These are phyloP conservation scores for Notodonta ziczac DNA, from an alignment of 2,888 invertebrate genomes.

Conservation along the genomic window DNA sequence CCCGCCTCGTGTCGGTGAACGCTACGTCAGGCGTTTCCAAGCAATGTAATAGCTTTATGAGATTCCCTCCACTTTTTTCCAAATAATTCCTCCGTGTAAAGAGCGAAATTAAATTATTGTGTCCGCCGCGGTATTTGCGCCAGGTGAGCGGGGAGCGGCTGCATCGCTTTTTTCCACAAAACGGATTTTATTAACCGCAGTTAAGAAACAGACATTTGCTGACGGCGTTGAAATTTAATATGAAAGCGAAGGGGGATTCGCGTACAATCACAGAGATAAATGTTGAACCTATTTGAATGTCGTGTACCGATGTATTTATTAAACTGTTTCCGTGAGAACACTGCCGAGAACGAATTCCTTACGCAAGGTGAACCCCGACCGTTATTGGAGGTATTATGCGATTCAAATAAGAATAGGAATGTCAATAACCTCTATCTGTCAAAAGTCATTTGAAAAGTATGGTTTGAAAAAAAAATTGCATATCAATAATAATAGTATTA, in stretches of 20 bases:
- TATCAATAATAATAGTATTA: no score
- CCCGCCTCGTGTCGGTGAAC: conserved; percentile 53
- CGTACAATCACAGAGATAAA: no score
- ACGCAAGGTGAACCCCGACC: conserved; percentile 25
- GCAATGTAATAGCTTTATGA: conserved; percentile 70
- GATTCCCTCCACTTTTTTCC: conserved; percentile 65
- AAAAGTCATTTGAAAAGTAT: no score
- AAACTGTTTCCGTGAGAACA: no score
- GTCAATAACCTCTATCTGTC: no score
- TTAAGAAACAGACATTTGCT: background rate
- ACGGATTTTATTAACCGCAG: conserved; percentile 30
- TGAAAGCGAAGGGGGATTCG: no score
- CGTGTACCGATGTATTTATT: no score
- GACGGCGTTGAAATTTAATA: background rate
- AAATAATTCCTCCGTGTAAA: conserved; percentile 63
- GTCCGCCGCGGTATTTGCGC: conserved; percentile 45
- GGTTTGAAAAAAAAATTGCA: no score
- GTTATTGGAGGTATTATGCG: conserved; percentile 15
- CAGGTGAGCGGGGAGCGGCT: conserved; percentile 57
- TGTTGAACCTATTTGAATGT: no score
- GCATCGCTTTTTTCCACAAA: conserved; percentile 31
- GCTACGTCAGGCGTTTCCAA: conserved; percentile 64
- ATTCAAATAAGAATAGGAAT: no score
- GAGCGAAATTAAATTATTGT: conserved; percentile 71
- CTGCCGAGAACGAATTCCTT: conserved; percentile 15